A percentile compares a stretch with the other conserved stretches of the same genome.
phyloP scores from a whole-genome alignment of 2,888 invertebrate genomes.

The Saturnia pavonia region DNA sequence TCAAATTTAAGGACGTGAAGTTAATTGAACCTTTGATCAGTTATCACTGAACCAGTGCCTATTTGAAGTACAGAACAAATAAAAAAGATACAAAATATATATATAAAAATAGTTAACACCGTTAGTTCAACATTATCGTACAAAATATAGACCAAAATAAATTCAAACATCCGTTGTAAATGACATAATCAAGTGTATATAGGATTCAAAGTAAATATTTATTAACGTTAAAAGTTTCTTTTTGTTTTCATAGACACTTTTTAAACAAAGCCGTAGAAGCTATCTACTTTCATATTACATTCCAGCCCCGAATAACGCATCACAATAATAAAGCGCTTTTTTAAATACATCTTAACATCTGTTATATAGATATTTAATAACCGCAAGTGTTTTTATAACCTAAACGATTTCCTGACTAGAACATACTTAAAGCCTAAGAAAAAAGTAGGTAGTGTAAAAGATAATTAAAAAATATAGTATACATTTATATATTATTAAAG shows the following conservation, averaged over 20 bases:
- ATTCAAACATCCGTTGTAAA: constrained; percentile 58
- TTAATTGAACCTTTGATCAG: neutral
- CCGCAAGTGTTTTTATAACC: neutral
- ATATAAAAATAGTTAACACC: constrained; percentile 51
- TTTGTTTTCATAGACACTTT: constrained; percentile 51
- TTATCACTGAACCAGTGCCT: constrained; percentile 51
- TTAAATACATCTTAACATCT: neutral
- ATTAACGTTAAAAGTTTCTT: constrained; percentile 56
- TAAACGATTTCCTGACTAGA: constrained; percentile 25
- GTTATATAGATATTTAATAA: constrained; percentile 26
- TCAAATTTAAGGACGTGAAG: constrained; percentile 19
- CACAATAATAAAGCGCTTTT: constrained; percentile 16
- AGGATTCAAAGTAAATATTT: constrained; percentile 55
- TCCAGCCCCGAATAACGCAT: constrained; percentile 47
- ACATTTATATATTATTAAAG: constrained; percentile 41
- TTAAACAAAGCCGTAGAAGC: constrained; percentile 72
- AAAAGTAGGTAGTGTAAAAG: constrained; percentile 62
- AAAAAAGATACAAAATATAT: constrained; percentile 21
- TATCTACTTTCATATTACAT: constrained; percentile 69
- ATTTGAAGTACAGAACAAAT: constrained; percentile 42
- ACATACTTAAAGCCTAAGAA: constrained; percentile 60
- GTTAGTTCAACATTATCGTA: constrained; percentile 75
- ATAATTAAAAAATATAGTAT: constrained; percentile 5
- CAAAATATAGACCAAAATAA: constrained; percentile 78
- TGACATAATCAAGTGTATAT: constrained; percentile 59